Conservation (phyloP, 2,113 vertebrate genomes). For the Lophochroa leadbeateri region DNA sequence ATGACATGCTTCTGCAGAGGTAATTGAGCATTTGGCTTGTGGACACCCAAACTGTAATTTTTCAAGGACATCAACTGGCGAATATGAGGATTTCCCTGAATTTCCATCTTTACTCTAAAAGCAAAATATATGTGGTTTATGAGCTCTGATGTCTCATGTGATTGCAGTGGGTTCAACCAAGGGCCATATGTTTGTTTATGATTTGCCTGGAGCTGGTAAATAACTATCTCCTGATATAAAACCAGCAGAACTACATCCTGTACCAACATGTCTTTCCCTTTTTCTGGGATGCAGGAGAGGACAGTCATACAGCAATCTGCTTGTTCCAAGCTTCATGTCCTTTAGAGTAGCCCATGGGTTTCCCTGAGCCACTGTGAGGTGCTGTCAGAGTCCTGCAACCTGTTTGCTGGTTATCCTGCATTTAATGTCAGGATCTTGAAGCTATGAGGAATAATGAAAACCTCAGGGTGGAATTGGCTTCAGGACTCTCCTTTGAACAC, state of each 20-base stretch:
- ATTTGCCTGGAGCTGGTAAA: not conserved
- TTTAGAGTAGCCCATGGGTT: not conserved
- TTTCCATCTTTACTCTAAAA: not conserved
- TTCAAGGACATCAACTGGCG: not conserved
- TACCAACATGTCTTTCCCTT: not conserved
- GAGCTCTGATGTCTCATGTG: not conserved
- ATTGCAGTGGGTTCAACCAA: not conserved
- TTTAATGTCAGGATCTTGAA: not conserved
- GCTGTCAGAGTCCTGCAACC: not conserved
- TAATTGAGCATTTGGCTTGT: not conserved
- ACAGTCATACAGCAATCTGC: not conserved
- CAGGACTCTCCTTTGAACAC: not conserved
- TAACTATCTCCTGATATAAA: not conserved
- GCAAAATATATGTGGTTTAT: fast-evolving
- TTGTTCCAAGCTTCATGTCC: not conserved
- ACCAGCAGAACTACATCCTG: not conserved
- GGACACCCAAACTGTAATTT: not conserved
- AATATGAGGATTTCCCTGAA: not conserved
- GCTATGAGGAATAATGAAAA: not conserved
- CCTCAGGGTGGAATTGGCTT: fast-evolving
- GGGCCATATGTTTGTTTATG: not conserved
- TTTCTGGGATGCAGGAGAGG: not conserved
- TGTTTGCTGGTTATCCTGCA: not conserved
- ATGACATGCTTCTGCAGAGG: not conserved
- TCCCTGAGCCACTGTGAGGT: not conserved